Base-by-base conservation (phyloP, 2,113 vertebrate genomes). In the Symphodus melops region DNA sequence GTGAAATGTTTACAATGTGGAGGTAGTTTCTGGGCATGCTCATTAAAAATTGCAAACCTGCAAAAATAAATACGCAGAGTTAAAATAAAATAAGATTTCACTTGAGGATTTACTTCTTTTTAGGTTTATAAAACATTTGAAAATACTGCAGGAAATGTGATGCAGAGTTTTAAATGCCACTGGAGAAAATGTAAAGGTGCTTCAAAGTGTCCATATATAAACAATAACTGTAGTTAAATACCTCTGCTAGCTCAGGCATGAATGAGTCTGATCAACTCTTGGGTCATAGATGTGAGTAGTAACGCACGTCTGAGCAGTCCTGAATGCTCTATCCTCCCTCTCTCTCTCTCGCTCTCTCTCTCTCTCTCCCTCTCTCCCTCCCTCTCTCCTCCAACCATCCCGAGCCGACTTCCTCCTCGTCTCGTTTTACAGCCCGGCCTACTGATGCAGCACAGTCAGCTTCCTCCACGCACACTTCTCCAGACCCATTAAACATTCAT, bases 401-500 rank as follows among this genome's bases (percentile, higher is more conserved):
- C 56, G 19, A 85, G 84, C 86, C 79, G 74, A 44, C 90, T 91
- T 92, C 89, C 89, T 89, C 58, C 39, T 68, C 14, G 86, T 87
- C 89, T 94, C 93, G 87, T 91, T 88, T 94, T 93, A 92, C 93
- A 90, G 86, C 72, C 68, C 20, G 56, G 81, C 75, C 88, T 64
- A 89, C 90, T 91, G 88, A 93, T 91, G 86, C 84, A 85, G 89
- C 71, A 72, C 79, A 76, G 83, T 91, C 87, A 87, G 89, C 91
- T 86, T 89, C 86, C 86, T 92, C 88, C 69, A 67, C 49, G 19
- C 66, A 51, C 73, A 68, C 90, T 93, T 84, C 91, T 88, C 83
- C 63, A 87, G 64, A 75, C 59, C 75, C 86, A 94, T 94, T 93
- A 94, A 94, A 92, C 87, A 93, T 94, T 94, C 87, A 94, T 93